Evolutionary conservation across 2,797 vertebrate species (phyloP), one percentile per base, ranked within the genome.

Genomic region (Siniperca undulata): DNA sequence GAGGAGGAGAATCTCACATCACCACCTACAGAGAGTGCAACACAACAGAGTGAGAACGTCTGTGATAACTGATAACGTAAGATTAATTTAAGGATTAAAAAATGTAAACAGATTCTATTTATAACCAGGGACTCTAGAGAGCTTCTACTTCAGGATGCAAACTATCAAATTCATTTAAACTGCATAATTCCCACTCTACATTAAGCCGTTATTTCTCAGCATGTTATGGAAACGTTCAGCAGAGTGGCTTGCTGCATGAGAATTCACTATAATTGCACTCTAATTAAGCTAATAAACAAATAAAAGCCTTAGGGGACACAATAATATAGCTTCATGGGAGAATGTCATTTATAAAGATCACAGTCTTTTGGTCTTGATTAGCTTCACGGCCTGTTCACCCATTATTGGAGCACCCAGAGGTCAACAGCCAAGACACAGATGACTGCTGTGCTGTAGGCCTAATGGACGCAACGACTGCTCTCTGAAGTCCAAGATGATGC

Each of bases 241-340:
- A 83, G 74, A 80, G 70, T 55, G 61, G 59, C 71, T 82, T 79
- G 84, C 81, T 87, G 85, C 82, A 72, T 86, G 65, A 87, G 74
- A 85, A 80, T 80, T 72, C 70, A 24, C 85, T 12, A 68, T 89
- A 91, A 92, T 91, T 89, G 83, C 36, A 3, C 80, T 87, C 86
- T 93, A 93, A 95, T 95, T 95, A 92, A 93, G 91, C 85, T 80
- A 91, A 93, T 93, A 94, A 94, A 93, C 90, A 91, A 93, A 93
- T 61, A 90, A 69, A 81, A 88, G 80, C 91, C 93, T 76, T 52
- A 20, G 81, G 89, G 84, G 91, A 90, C 74, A 64, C 77, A 61
- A 81, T 81, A 85, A 86, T 87, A 82, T 66, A 81, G 79, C 83
- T 86, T 67, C 76, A 72, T 80, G 50, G 76, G 75, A 82, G 75